Conservation (phyloP, 2,113 vertebrate genomes). For the Thamnaconus septentrionalis region DNA sequence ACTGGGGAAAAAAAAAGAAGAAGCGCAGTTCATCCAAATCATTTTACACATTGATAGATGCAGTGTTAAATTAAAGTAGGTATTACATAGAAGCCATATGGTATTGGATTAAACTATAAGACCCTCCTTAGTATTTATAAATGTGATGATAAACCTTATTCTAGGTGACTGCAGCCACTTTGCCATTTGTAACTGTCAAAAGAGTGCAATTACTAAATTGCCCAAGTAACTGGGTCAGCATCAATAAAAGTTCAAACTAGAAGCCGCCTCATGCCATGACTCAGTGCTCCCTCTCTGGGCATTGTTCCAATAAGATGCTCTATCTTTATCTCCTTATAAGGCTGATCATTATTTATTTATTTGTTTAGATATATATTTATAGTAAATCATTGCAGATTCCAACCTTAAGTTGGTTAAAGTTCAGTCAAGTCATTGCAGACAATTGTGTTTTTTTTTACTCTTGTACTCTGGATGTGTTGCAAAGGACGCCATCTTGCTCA, state of each 20-base stretch:
- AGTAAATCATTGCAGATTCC: not conserved
- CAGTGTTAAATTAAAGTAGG: not conserved
- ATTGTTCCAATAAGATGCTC: not conserved
- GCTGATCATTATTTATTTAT: not conserved
- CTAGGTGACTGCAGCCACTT: not conserved
- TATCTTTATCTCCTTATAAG: not conserved
- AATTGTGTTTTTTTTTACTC: too few relatives aligned
- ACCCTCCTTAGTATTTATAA: not conserved
- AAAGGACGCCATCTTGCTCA: too few relatives aligned
- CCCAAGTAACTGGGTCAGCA: not conserved
- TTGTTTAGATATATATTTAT: constrained; percentile 1
- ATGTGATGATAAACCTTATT: not conserved
- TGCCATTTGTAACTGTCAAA: not conserved
- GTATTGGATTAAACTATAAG: not conserved
- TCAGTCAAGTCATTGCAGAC: too few relatives aligned
- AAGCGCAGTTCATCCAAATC: too few relatives aligned
- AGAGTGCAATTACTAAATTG: not conserved
- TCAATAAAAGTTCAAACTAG: not conserved
- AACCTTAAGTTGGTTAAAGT: too few relatives aligned
- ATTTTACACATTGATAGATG: too few relatives aligned
- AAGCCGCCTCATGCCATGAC: not conserved
- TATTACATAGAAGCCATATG: not conserved
- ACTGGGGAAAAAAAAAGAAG: too few relatives aligned
- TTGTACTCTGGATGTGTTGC: too few relatives aligned
- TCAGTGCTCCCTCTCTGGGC: not conserved